Conservation (phyloP, 2,888 invertebrate genomes). For the Archips crataeganus region DNA sequence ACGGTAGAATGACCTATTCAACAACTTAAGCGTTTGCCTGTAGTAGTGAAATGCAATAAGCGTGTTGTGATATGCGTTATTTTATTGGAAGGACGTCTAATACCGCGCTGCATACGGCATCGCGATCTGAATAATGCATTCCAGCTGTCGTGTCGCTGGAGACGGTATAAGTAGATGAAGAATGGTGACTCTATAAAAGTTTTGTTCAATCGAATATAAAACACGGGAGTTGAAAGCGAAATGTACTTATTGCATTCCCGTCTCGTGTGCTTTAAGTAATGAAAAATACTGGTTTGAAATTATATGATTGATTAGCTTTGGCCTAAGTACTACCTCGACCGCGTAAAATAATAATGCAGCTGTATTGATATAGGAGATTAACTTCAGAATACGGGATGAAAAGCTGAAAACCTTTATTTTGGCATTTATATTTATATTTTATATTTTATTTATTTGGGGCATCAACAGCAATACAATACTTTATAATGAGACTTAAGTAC, state of each 20-base stretch:
- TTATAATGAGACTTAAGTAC: no score
- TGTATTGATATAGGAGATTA: no score
- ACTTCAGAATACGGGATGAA: no score
- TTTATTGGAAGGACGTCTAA: slow-evolving; percentile 27
- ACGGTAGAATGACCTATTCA: neutral
- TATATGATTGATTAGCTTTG: no score
- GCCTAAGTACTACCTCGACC: no score
- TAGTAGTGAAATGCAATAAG: slow-evolving; percentile 14
- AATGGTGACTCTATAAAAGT: neutral
- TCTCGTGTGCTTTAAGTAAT: neutral
- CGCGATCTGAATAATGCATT: slow-evolving; percentile 29
- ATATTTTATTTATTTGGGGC: no score
- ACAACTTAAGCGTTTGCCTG: neutral
- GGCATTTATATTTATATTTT: no score
- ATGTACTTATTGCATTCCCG: neutral
- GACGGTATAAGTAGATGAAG: neutral
- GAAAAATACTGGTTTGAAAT: no score
- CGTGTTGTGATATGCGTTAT: slow-evolving; percentile 18
- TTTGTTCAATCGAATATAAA: neutral
- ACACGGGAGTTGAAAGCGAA: neutral
- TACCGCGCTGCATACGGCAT: slow-evolving; percentile 2
- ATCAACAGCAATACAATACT: no score
- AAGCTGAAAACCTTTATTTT: no score
- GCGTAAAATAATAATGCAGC: no score
- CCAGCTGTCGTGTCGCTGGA: neutral